phyloP scores from a whole-genome alignment of 2,113 vertebrate genomes.

The Uropsilus gracilis region DNA sequence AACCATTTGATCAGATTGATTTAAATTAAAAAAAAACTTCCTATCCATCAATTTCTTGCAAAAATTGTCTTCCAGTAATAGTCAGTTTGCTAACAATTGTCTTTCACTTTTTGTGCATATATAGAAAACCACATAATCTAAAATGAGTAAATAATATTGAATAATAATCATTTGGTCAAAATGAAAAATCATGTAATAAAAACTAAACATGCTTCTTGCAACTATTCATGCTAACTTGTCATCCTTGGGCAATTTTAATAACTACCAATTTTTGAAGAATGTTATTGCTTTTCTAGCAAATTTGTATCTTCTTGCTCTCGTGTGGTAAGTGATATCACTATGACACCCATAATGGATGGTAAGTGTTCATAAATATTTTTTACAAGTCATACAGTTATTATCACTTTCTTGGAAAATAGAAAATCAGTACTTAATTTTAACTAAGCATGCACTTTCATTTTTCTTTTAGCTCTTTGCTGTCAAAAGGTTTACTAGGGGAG shows the following conservation, averaged over 20 bases:
- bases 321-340: background rate
- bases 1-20: background rate
- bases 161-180: background rate
- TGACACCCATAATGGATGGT: background rate
- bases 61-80: background rate
- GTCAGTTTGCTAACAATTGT: background rate
- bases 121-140: background rate
- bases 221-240: background rate
- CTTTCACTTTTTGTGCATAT: background rate
- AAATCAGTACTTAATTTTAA: constrained; percentile 43
- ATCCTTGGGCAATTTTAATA: background rate
- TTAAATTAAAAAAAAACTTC: background rate
- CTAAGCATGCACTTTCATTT: constrained; percentile 10
- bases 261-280: background rate
- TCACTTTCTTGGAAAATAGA: constrained; percentile 36
- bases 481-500: background rate
- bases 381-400: constrained; percentile 7
- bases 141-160: constrained; percentile 12
- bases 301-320: background rate
- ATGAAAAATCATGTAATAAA: background rate
- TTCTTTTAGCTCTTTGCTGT: constrained; percentile 17
- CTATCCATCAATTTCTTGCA: background rate
- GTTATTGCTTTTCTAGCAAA: background rate
- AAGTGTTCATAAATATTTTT: background rate
- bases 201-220: background rate